phyloP scores from a whole-genome alignment of 1,140 invertebrate species.

The Apis laboriosa region DNA sequence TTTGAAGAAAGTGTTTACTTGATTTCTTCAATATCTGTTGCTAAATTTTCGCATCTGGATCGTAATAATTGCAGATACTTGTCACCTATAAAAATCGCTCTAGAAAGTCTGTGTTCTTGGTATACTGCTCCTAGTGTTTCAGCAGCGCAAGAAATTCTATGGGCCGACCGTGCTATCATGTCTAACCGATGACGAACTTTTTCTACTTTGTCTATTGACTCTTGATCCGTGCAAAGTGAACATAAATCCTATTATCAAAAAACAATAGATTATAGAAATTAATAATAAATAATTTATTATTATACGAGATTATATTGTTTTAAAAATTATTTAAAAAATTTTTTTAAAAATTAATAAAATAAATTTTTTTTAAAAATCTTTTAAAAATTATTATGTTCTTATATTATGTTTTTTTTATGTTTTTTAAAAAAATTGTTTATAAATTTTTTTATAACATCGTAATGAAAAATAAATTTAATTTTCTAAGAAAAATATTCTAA shows the following conservation, averaged over 20 bases:
- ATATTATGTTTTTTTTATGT: too few species aligned
- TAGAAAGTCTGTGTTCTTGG: conserved; percentile 75
- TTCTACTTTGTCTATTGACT: conserved; percentile 76
- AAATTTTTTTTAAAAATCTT: too few species aligned
- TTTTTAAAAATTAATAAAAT: not conserved
- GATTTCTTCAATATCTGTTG: conserved; percentile 73
- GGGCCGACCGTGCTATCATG: conserved; percentile 75
- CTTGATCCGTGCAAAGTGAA: conserved; percentile 75
- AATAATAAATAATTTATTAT: not conserved
- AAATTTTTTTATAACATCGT: too few species aligned
- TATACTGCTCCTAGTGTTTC: conserved; percentile 77
- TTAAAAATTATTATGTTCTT: too few species aligned
- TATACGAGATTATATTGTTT: not conserved
- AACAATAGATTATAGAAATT: not conserved
- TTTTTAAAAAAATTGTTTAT: too few species aligned
- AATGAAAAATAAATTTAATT: too few species aligned
- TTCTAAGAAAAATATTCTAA: too few species aligned
- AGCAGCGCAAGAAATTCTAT: conserved; percentile 74
- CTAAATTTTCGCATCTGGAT: conserved; percentile 73
- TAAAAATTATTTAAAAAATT: not conserved
- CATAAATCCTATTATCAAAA: conserved; percentile 71
- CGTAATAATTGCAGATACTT: conserved; percentile 74
- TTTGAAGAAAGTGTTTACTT: conserved; percentile 70
- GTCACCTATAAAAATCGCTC: conserved; percentile 73
- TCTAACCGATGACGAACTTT: conserved; percentile 73